phyloP scores from a whole-genome alignment of 2,888 invertebrate species.

The Scaptomyza cyrtandrae region DNA sequence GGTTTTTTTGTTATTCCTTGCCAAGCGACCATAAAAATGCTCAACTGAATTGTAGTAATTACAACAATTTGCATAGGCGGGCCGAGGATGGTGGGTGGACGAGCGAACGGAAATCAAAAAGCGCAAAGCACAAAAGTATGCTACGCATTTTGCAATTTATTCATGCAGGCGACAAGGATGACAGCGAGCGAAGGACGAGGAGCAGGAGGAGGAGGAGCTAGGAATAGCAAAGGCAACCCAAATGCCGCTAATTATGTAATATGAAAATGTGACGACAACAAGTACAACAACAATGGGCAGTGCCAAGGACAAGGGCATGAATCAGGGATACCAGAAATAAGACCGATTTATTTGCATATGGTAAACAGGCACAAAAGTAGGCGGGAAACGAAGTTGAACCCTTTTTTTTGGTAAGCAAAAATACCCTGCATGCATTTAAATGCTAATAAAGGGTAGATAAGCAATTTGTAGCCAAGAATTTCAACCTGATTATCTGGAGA shows the following conservation, averaged over 20 bases:
- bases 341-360: conserved; percentile 74
- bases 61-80: conserved; percentile 78
- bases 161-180: conserved; percentile 51
- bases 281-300: conserved; percentile 7
- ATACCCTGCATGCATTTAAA: conserved; percentile 15
- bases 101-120: conserved; percentile 72
- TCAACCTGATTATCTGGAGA: too few relatives aligned
- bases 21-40: conserved; percentile 75
- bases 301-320: conserved; percentile 48
- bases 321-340: conserved; percentile 32
- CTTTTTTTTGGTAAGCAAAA: conserved; percentile 36
- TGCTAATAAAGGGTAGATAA: neutral
- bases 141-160: conserved; percentile 79
- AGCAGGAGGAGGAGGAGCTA: too few relatives aligned
- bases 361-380: conserved; percentile 49
- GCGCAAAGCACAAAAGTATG: conserved; percentile 77
- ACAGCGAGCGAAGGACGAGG: conserved; percentile 2
- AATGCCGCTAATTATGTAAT: conserved; percentile 78
- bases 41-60: conserved; percentile 81
- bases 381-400: conserved; percentile 38
- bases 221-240: conserved; percentile 35
- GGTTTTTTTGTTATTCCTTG: conserved; percentile 23
- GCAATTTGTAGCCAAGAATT: too few relatives aligned
- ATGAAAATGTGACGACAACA: conserved; percentile 74
- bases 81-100: neutral